Conservation (phyloP, 2,888 invertebrate species). For the Hypselothyrea guttata region DNA sequence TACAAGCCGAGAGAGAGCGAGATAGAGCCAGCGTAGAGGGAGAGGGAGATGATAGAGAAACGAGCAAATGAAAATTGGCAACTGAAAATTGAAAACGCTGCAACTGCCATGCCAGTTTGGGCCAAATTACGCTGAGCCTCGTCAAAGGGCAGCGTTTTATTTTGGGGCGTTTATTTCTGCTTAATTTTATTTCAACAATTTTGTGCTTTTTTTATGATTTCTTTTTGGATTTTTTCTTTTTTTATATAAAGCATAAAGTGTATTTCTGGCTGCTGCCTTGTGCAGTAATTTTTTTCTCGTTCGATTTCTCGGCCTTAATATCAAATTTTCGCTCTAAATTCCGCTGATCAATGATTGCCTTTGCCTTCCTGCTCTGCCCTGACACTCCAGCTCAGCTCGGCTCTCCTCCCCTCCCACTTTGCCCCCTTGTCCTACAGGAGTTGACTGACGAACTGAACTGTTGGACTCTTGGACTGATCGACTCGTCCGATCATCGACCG, state of each 20-base stretch:
- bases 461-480: constrained; percentile 54
- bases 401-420: background rate
- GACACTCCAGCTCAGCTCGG: constrained; percentile 11
- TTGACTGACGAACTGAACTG: constrained; percentile 76
- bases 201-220: constrained; percentile 39
- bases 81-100: no score
- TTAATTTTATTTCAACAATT: constrained; percentile 76
- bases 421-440: constrained; percentile 26
- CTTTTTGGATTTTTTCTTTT: constrained; percentile 20
- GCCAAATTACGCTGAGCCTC: constrained; percentile 15
- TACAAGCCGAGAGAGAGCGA: background rate
- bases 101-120: constrained; percentile 9
- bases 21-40: background rate
- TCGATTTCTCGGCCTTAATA: constrained; percentile 67
- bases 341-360: constrained; percentile 79
- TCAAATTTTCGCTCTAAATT: constrained; percentile 78
- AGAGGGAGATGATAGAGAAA: no score
- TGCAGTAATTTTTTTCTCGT: constrained; percentile 49
- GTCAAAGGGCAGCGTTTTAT: constrained; percentile 22
- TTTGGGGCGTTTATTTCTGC: constrained; percentile 76
- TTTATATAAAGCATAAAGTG: constrained; percentile 12
- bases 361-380: constrained; percentile 53
- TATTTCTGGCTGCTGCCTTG: constrained; percentile 45
- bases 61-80: no score
- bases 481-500: constrained; percentile 55